phyloP scores from a whole-genome alignment of 2,888 invertebrate genomes.

The Apeira syringaria region DNA sequence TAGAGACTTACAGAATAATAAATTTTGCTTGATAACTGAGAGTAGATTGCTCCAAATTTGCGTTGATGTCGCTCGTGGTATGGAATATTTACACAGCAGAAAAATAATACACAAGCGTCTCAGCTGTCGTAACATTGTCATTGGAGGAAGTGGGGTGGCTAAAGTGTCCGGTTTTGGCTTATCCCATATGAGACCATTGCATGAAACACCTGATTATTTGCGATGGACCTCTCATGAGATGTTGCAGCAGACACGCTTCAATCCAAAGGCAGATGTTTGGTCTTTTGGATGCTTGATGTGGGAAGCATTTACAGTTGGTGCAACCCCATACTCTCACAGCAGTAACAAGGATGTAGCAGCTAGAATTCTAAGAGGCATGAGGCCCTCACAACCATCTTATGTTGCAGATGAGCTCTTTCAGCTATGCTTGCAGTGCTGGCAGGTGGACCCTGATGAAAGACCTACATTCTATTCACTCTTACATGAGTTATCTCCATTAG shows the following conservation, averaged over 20 bases:
- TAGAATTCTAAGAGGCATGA: conserved; percentile 87
- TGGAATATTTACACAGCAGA: conserved; percentile 87
- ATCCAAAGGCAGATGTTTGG: conserved; percentile 92
- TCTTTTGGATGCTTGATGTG: conserved; percentile 92
- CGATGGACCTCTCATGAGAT: conserved; percentile 93
- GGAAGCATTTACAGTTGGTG: conserved; percentile 92
- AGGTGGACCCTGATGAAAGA: conserved; percentile 90
- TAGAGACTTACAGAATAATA: conserved; percentile 75
- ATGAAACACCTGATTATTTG: conserved; percentile 88
- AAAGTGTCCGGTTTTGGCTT: conserved; percentile 91
- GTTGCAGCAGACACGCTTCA: conserved; percentile 86
- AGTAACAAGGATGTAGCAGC: conserved; percentile 86
- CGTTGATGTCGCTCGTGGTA: conserved; percentile 87
- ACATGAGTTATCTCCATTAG: conserved; percentile 63
- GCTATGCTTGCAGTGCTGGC: conserved; percentile 93
- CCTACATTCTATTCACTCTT: conserved; percentile 87
- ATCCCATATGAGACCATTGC: conserved; percentile 84
- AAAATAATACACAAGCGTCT: conserved; percentile 90
- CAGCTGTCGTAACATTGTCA: conserved; percentile 88
- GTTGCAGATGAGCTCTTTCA: conserved; percentile 92
- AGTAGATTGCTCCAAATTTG: conserved; percentile 85
- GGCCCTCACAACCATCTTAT: conserved; percentile 89
- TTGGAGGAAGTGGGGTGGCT: conserved; percentile 86
- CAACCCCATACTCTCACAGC: conserved; percentile 90
- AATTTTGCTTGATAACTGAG: conserved; percentile 85